These are phyloP conservation scores for Serinus canaria DNA, from an alignment of 2,113 vertebrate genomes.

Conservation along the genomic window DNA sequence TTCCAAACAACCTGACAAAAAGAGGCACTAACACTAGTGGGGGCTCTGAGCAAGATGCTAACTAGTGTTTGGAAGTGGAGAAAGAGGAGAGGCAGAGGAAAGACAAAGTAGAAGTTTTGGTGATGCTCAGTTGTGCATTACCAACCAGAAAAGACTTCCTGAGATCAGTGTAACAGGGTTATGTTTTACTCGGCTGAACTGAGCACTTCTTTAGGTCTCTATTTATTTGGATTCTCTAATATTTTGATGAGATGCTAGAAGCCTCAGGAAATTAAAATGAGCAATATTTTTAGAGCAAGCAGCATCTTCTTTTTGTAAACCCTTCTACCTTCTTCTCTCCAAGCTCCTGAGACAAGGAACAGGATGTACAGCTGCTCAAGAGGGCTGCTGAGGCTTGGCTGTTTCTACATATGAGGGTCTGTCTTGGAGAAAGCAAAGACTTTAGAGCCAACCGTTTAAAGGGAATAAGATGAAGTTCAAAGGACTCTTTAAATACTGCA, in stretches of 20 bases:
- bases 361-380: neutral
- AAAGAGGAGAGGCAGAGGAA: neutral
- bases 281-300: neutral
- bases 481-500: neutral
- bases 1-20: neutral
- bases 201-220: neutral
- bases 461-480: neutral
- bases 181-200: conserved; percentile 10
- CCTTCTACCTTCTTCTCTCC: neutral
- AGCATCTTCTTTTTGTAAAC: neutral
- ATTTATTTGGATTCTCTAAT: neutral
- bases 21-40: neutral
- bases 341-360: neutral
- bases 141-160: neutral
- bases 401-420: neutral
- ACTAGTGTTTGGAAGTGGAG: neutral
- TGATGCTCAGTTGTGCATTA: neutral
- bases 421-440: neutral
- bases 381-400: neutral
- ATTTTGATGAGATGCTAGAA: neutral
- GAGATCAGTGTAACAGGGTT: neutral
- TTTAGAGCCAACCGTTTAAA: neutral
- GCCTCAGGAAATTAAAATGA: conserved; percentile 15
- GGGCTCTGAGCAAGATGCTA: neutral
- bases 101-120: neutral